A percentile compares a stretch with the other conserved stretches of the same genome.
Evolutionary conservation across 2,888 invertebrate species (phyloP).

Genomic region (Priocnemis perturbator): DNA sequence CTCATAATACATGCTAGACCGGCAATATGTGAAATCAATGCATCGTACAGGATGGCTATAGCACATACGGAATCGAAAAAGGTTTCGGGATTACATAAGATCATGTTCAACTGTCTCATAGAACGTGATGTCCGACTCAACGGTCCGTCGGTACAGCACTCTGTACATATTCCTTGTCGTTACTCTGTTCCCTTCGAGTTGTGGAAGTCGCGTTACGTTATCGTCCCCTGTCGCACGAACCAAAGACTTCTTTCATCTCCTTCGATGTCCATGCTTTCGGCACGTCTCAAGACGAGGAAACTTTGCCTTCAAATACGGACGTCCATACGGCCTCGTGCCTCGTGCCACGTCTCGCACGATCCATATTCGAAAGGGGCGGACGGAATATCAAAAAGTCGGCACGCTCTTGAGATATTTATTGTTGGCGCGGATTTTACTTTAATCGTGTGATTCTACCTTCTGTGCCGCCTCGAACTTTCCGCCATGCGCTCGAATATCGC

Average conservation of each 20-base stretch:
- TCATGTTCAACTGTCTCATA: no score
- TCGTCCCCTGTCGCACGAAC: constrained; percentile 64
- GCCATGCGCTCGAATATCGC: neutral
- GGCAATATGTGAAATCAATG: no score
- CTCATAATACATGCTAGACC: constrained; percentile 38
- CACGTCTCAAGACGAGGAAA: constrained; percentile 37
- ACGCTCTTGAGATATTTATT: constrained; percentile 37
- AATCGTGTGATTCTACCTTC: no score
- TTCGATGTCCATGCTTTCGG: constrained; percentile 34
- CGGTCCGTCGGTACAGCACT: no score
- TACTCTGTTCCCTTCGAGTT: constrained; percentile 18
- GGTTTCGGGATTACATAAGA: no score
- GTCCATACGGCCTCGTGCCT: constrained; percentile 23
- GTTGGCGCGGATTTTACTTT: neutral
- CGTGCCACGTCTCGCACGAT: constrained; percentile 46
- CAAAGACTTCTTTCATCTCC: constrained; percentile 46
- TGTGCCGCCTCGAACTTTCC: neutral
- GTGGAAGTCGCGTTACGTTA: constrained; percentile 66
- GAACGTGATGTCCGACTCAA: neutral
- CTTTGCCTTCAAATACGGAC: constrained; percentile 43
- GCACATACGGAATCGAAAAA: no score
- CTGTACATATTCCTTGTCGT: neutral
- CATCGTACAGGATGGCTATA: no score
- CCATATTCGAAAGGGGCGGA: constrained; percentile 48
- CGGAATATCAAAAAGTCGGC: constrained; percentile 46